Conservation (phyloP, 2,888 invertebrate species). For the Leucophenga montana region DNA sequence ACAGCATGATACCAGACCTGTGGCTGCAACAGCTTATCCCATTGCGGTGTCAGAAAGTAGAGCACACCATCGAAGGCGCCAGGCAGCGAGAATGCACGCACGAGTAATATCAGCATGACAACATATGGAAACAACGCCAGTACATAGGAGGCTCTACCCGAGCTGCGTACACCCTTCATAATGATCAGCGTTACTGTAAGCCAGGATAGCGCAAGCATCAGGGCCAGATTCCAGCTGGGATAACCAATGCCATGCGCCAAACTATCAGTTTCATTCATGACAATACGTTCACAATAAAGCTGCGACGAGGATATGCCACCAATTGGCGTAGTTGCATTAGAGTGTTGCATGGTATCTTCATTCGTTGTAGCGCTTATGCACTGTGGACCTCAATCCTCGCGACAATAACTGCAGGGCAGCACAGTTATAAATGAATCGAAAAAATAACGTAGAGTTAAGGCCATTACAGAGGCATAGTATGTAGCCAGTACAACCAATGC, state of each 20-base stretch:
- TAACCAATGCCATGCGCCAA: slow-evolving; percentile 75
- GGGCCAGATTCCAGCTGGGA: slow-evolving; percentile 74
- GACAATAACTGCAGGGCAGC: too few species aligned
- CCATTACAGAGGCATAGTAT: too few species aligned
- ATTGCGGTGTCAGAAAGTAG: slow-evolving; percentile 78
- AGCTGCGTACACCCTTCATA: slow-evolving; percentile 75
- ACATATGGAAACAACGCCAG: slow-evolving; percentile 79
- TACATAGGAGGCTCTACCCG: slow-evolving; percentile 80
- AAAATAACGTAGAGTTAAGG: neutral
- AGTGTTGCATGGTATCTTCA: neutral
- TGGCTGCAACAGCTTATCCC: slow-evolving; percentile 72
- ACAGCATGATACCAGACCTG: slow-evolving; percentile 78
- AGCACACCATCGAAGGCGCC: slow-evolving; percentile 77
- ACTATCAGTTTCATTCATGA: slow-evolving; percentile 73
- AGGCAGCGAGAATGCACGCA: slow-evolving; percentile 76
- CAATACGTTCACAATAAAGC: slow-evolving; percentile 69
- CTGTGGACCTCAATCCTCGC: slow-evolving; percentile 57
- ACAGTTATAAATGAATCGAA: neutral
- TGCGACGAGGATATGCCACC: slow-evolving; percentile 64
- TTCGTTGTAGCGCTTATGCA: slow-evolving; percentile 57
- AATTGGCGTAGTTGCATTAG: neutral
- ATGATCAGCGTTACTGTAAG: slow-evolving; percentile 74
- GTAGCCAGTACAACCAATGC: too few species aligned
- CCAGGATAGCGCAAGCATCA: slow-evolving; percentile 76
- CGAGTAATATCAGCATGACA: slow-evolving; percentile 76